These are phyloP conservation scores for Cloeon dipterum DNA, from an alignment of 2,888 invertebrate species.

Conservation along the genomic window DNA sequence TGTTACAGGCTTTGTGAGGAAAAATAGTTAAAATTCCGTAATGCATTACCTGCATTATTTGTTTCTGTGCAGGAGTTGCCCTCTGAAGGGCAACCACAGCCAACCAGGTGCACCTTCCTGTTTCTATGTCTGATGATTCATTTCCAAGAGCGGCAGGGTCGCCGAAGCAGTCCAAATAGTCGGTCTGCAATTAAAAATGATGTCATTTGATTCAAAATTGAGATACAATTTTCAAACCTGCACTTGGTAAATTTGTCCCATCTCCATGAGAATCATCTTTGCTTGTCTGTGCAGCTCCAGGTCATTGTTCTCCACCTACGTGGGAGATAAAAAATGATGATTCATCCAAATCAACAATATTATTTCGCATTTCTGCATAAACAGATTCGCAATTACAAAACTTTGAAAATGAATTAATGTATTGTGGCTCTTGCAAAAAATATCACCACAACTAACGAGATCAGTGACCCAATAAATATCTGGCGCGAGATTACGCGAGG, in stretches of 20 bases:
- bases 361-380: no score
- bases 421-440: no score
- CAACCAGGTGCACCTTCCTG: conserved; percentile 9
- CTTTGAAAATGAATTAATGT: no score
- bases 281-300: conserved; percentile 17
- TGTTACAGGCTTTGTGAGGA: no score
- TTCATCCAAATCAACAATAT: no score
- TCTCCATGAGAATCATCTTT: conserved; percentile 21
- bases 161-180: conserved; percentile 28
- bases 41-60: conserved; percentile 4
- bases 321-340: no score
- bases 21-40: no score
- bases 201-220: neutral
- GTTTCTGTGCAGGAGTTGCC: conserved; percentile 7
- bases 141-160: conserved; percentile 14
- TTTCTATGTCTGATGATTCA: conserved; percentile 7
- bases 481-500: no score
- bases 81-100: conserved; percentile 8
- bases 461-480: no score
- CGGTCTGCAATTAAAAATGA: conserved; percentile 13
- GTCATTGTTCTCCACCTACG: conserved; percentile 21
- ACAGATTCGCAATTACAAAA: no score
- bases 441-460: no score
- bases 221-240: conserved; percentile 15
- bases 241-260: conserved; percentile 32